Evolutionary conservation across 2,888 invertebrate genomes (phyloP), one percentile per base, ranked within the genome.

Genomic region (Fragum whitleyi): DNA sequence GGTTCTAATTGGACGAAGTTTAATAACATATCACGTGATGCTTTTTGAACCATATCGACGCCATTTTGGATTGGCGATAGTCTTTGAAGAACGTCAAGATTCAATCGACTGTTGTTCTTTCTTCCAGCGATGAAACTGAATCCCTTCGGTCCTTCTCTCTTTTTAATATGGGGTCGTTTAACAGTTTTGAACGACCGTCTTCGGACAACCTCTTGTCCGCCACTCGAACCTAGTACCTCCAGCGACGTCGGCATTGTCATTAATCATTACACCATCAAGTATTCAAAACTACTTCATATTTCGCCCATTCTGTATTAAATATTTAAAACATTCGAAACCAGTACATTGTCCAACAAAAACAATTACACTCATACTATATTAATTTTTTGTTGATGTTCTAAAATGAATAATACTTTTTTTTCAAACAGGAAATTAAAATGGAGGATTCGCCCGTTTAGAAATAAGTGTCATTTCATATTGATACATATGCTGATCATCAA

Each of bases 21-120:
- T 28, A 92, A 47, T 7, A 93, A 83, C 6, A 93, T 79, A 29
- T 90, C 89, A 29, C 93, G 86, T 36, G 92, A 86, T 14, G 91
- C 91, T 28, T 88, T 77, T 28, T 90, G 86, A 6, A 91, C 91
- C 19, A 90, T 71, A 78, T 93, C 93, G 29, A 82, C 72, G 11
- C 89, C 91, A 32, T 88, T 71, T 42, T 90, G 79, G 47, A 85
- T 88, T 11, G 93, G 92, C 9, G 91, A 84, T 70, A 93, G 85
- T 7, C 86, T 77, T 42, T 91, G 88, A 5, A 93, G 82, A 9
- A 86, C 77, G 39, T 92, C 91, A 16, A 93, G 70, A 19, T 86
- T 89, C 16, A 91, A 76, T n/a, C 75, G 73, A 28, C 36, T 26
- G 23, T 70, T 42, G 11, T 72, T 72, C 5, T 65, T 55, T 11